These are phyloP conservation scores for Xyrichtys novacula DNA, from an alignment of 2,797 vertebrate genomes.

Conservation along the genomic window DNA sequence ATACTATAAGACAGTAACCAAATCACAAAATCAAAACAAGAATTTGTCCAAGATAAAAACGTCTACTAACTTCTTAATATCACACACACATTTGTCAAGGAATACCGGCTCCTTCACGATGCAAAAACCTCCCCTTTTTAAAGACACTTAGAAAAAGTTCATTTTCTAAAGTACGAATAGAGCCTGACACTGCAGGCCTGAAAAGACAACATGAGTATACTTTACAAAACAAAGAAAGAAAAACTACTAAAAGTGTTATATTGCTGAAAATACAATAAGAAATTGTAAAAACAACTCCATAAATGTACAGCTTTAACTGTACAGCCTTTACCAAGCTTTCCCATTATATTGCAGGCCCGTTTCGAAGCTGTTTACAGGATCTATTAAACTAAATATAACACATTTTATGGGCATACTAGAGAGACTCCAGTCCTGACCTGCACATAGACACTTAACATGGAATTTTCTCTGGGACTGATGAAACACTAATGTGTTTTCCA, in stretches of 20 bases:
- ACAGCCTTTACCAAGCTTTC: background rate
- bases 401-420: constrained; percentile 7
- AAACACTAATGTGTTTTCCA: constrained; percentile 22
- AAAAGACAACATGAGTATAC: background rate
- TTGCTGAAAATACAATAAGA: constrained; percentile 33
- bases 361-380: constrained; percentile 19
- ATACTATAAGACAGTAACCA: background rate
- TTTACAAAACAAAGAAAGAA: background rate
- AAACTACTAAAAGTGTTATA: constrained; percentile 10
- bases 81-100: constrained; percentile 7
- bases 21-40: constrained; percentile 3
- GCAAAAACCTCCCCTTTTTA: constrained; percentile 6
- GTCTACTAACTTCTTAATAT: background rate
- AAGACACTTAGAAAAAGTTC: background rate
- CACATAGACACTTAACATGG: constrained; percentile 32
- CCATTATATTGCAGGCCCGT: constrained; percentile 17
- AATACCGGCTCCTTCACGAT: constrained; percentile 19
- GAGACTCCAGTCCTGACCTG: constrained; percentile 27
- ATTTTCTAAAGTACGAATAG: constrained; percentile 12
- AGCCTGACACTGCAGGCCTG: background rate
- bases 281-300: constrained; percentile 3
- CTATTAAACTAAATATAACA: constrained; percentile 29
- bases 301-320: constrained; percentile 29
- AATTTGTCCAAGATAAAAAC: background rate
- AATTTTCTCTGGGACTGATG: background rate